phyloP scores from a whole-genome alignment of 1,140 invertebrate species.

The Heliothis virescens region DNA sequence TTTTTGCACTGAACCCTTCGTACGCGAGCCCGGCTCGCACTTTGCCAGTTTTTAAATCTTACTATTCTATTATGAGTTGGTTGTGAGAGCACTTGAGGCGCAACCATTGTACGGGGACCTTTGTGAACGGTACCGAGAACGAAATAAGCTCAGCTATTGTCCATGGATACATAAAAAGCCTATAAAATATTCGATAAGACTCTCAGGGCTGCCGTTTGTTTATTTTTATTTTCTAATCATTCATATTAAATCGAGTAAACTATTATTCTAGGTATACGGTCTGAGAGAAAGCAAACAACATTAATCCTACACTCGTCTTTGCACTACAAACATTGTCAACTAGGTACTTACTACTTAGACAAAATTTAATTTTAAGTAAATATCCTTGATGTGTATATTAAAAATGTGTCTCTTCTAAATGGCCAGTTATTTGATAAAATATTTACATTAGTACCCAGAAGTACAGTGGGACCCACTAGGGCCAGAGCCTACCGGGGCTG shows the following conservation, averaged over 20 bases:
- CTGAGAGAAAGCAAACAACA: neutral
- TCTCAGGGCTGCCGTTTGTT: neutral
- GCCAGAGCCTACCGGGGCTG: no score
- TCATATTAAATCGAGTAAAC: neutral
- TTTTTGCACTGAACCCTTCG: no score
- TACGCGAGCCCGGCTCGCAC: no score
- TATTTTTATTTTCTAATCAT: neutral
- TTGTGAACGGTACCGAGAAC: conserved; percentile 33
- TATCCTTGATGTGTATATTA: no score
- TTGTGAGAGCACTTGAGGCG: conserved; percentile 27
- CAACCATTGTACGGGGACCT: conserved; percentile 26
- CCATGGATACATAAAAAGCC: conserved; percentile 31
- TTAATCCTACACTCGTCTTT: neutral
- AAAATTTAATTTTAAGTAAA: no score
- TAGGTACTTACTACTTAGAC: no score
- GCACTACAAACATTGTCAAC: neutral
- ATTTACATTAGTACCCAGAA: no score
- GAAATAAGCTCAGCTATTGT: conserved; percentile 41
- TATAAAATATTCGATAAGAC: conserved; percentile 42
- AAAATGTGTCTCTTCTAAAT: no score
- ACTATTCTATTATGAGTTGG: conserved; percentile 26
- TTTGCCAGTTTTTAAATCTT: conserved; percentile 7
- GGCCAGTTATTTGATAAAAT: no score
- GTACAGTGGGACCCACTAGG: no score
- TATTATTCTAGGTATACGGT: neutral